phyloP scores from a whole-genome alignment of 2,113 vertebrate genomes.

The Stercorarius parasiticus region DNA sequence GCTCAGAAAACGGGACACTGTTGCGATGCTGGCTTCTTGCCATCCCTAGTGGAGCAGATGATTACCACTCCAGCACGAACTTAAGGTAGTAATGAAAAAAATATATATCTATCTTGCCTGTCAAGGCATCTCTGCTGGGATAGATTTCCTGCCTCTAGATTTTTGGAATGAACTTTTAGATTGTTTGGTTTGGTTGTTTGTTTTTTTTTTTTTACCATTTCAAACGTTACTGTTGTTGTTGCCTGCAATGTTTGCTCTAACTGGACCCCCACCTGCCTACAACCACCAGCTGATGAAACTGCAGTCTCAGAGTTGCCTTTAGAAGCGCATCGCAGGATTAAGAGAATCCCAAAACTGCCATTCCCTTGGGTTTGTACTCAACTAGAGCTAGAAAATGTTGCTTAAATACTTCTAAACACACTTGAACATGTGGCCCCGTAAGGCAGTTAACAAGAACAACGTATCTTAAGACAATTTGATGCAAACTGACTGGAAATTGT shows the following conservation, averaged over 20 bases:
- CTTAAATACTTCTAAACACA: background rate
- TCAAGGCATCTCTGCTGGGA: background rate
- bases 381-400: background rate
- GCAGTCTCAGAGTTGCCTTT: background rate
- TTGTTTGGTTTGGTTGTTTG: background rate
- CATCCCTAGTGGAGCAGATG: background rate
- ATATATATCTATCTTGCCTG: background rate
- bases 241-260: background rate
- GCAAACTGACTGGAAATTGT: background rate
- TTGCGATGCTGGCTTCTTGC: background rate
- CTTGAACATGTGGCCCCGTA: background rate
- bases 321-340: background rate
- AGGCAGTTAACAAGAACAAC: background rate
- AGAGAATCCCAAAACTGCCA: background rate
- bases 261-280: background rate
- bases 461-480: background rate
- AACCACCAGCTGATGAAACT: background rate
- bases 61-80: background rate
- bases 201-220: background rate
- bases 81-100: background rate
- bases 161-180: background rate
- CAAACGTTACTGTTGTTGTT: accelerated
- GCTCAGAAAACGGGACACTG: accelerated
- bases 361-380: background rate
- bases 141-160: background rate